A percentile compares a stretch with the other conserved stretches of the same genome.
Conservation (phyloP, 1,140 invertebrate genomes). For the Colletes gigas region DNA sequence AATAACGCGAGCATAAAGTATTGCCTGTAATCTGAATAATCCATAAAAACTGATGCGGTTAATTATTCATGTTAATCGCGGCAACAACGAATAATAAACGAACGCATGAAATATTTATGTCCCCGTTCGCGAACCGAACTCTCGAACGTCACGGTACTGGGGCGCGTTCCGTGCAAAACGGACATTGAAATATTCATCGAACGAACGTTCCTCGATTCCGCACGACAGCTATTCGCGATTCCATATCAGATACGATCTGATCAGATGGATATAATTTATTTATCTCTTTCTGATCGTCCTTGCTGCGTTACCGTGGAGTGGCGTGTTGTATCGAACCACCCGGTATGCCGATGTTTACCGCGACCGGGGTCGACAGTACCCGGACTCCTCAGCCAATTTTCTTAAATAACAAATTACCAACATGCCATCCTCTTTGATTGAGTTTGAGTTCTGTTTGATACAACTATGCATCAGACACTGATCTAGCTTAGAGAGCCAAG, state of each 20-base stretch:
- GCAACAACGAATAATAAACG: background rate
- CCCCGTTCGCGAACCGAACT: background rate
- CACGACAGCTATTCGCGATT: background rate
- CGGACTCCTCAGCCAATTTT: too few relatives aligned
- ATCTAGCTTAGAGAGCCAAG: too few relatives aligned
- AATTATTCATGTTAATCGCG: background rate
- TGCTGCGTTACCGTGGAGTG: background rate
- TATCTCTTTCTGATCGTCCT: background rate
- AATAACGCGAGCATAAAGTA: background rate
- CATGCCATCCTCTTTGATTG: too few relatives aligned
- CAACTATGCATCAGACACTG: too few relatives aligned
- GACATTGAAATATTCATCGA: constrained; percentile 31
- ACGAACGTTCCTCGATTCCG: background rate
- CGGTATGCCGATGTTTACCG: too few relatives aligned
- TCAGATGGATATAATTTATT: background rate
- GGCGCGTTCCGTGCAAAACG: background rate
- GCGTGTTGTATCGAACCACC: background rate
- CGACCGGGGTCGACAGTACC: too few relatives aligned
- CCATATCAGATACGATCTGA: background rate
- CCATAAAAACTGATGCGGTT: background rate
- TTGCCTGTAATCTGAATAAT: background rate
- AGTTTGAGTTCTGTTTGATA: too few relatives aligned
- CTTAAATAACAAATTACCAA: too few relatives aligned
- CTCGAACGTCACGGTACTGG: background rate
- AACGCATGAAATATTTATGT: background rate